Evolutionary conservation across 2,888 invertebrate genomes (phyloP).

Genomic region (Entomobrya proxima): DNA sequence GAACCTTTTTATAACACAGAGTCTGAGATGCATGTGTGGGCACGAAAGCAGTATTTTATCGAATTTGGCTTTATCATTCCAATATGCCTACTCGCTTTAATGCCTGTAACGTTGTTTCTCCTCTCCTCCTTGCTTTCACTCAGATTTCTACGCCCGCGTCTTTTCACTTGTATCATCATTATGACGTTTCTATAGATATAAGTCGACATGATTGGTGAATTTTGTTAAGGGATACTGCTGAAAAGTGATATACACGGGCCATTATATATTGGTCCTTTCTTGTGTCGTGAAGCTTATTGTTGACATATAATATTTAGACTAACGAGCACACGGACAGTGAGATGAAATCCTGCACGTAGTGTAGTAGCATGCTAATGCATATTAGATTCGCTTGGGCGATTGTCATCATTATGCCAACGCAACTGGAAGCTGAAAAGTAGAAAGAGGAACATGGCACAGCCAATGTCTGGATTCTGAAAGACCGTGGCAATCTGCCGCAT

Average conservation of each 20-base stretch:
- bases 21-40: neutral
- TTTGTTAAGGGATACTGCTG: neutral
- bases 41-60: slow-evolving; percentile 12
- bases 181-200: neutral
- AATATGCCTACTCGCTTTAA: slow-evolving; percentile 2
- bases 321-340: slow-evolving; percentile 24
- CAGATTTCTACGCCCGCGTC: neutral
- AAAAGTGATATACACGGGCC: neutral
- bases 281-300: slow-evolving; percentile 28
- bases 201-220: neutral
- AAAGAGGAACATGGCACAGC: neutral
- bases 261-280: neutral
- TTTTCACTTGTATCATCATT: neutral
- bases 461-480: neutral
- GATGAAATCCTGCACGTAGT: neutral
- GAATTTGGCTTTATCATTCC: slow-evolving; percentile 41
- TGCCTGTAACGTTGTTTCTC: neutral
- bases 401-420: slow-evolving; percentile 53
- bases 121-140: neutral
- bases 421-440: neutral
- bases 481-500: neutral
- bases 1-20: neutral
- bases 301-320: slow-evolving; percentile 26
- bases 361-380: slow-evolving; percentile 52
- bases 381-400: slow-evolving; percentile 61